These are phyloP conservation scores for Acrobasis consociella DNA, from an alignment of 2,888 invertebrate genomes.

Conservation along the genomic window DNA sequence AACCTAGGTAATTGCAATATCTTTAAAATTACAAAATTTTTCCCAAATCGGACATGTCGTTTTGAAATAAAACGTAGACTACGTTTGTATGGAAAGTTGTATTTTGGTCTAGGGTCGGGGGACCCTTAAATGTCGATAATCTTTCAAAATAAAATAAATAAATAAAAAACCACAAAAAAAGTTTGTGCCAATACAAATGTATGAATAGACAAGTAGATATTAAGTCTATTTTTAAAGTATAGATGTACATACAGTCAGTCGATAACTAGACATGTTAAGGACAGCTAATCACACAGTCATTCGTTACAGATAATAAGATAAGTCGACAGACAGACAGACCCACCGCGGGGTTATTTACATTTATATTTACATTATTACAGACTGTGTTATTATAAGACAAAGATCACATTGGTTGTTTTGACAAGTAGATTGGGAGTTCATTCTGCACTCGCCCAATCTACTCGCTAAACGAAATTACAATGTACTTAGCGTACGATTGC, in stretches of 20 bases:
- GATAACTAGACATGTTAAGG: slow-evolving; percentile 21
- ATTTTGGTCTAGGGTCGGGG: too few relatives aligned
- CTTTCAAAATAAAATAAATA: too few relatives aligned
- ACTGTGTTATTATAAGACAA: background rate
- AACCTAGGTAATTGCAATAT: too few relatives aligned
- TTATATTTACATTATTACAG: slow-evolving; percentile 22
- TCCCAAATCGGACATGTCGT: too few relatives aligned
- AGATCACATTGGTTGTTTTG: background rate
- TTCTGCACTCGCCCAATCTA: background rate
- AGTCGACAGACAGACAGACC: slow-evolving; percentile 32
- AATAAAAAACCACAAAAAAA: too few relatives aligned
- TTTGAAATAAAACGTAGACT: too few relatives aligned
- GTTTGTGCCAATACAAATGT: too few relatives aligned
- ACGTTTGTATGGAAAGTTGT: too few relatives aligned
- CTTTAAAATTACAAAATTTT: too few relatives aligned
- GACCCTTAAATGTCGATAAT: too few relatives aligned
- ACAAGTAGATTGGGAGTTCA: background rate
- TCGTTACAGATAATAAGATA: slow-evolving; percentile 31
- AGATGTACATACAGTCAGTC: background rate
- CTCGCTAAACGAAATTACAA: too few relatives aligned
- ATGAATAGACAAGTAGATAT: background rate
- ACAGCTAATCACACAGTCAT: slow-evolving; percentile 27
- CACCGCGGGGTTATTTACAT: slow-evolving; percentile 37
- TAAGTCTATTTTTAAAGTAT: background rate
- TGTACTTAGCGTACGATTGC: too few relatives aligned